Evolutionary conservation across 2,888 invertebrate genomes (phyloP).

Genomic region (Volucella inflata): DNA sequence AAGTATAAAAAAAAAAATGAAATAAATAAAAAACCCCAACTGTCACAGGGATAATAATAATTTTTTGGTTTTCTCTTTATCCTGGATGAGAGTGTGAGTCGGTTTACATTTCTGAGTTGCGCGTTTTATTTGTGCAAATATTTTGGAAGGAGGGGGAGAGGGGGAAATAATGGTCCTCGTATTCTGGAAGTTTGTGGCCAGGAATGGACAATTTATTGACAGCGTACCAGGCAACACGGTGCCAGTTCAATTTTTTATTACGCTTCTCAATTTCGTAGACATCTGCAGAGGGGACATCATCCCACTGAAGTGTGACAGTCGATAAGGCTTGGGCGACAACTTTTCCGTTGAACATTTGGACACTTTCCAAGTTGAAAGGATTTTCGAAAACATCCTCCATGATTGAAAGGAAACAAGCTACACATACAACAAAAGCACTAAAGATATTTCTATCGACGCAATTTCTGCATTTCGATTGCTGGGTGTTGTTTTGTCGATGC

Average conservation of each 20-base stretch:
- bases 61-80: slow-evolving; percentile 22
- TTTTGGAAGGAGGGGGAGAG: background rate
- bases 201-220: slow-evolving; percentile 38
- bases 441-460: too few species aligned
- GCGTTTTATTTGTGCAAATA: slow-evolving; percentile 42
- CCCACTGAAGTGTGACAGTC: slow-evolving; percentile 80
- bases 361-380: slow-evolving; percentile 2
- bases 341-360: slow-evolving; percentile 78
- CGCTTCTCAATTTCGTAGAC: slow-evolving; percentile 82
- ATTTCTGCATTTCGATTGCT: too few species aligned
- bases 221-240: slow-evolving; percentile 80
- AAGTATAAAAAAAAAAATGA: background rate
- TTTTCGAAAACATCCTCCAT: slow-evolving; percentile 34
- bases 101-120: slow-evolving; percentile 24
- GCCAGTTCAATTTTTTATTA: slow-evolving; percentile 80
- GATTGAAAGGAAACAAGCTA: slow-evolving; percentile 66
- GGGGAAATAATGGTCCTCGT: too few species aligned
- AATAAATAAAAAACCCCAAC: slow-evolving; percentile 19
- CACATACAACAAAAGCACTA: background rate
- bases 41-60: slow-evolving; percentile 42
- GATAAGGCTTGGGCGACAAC: slow-evolving; percentile 79
- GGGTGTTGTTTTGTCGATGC: too few species aligned
- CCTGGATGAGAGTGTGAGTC: background rate
- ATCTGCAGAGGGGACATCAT: slow-evolving; percentile 77
- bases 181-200: background rate